phyloP scores from a whole-genome alignment of 2,888 invertebrate genomes.

The Colletes collaris region DNA sequence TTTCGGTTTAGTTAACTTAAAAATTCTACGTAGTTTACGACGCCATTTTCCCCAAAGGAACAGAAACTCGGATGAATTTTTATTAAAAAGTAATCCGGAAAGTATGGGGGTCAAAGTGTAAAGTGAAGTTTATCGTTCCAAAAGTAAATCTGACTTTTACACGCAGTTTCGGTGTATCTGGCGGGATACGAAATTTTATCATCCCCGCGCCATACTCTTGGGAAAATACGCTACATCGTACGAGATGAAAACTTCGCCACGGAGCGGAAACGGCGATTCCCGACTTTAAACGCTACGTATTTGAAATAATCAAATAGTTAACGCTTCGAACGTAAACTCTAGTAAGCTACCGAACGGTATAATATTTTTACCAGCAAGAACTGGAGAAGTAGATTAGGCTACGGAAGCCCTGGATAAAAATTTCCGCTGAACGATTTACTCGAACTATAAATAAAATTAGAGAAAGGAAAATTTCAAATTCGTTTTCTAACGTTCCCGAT shows the following conservation, averaged over 20 bases:
- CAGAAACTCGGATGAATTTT: background rate
- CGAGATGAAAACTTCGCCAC: background rate
- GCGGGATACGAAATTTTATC: slow-evolving; percentile 30
- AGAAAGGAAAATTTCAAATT: too few species aligned
- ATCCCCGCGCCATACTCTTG: background rate
- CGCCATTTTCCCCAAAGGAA: background rate
- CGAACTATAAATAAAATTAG: too few species aligned
- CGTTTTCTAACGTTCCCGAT: too few species aligned
- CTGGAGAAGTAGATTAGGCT: background rate
- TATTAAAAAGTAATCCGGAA: background rate
- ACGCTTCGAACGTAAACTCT: too few species aligned
- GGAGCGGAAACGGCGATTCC: slow-evolving; percentile 6
- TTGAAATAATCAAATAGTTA: slow-evolving; percentile 26
- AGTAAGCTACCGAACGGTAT: too few species aligned
- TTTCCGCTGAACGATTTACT: too few species aligned
- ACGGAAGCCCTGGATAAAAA: too few species aligned
- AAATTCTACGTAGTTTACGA: background rate
- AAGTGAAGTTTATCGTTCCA: background rate
- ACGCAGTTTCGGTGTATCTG: slow-evolving; percentile 5
- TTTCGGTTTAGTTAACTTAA: slow-evolving; percentile 3
- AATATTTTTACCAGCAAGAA: background rate
- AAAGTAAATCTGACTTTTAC: slow-evolving; percentile 8
- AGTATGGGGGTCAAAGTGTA: background rate
- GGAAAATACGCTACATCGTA: slow-evolving; percentile 2
- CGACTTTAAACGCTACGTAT: background rate